These are phyloP conservation scores for Branchinecta lindahli DNA, from an alignment of 1,140 invertebrate genomes.

Conservation along the genomic window DNA sequence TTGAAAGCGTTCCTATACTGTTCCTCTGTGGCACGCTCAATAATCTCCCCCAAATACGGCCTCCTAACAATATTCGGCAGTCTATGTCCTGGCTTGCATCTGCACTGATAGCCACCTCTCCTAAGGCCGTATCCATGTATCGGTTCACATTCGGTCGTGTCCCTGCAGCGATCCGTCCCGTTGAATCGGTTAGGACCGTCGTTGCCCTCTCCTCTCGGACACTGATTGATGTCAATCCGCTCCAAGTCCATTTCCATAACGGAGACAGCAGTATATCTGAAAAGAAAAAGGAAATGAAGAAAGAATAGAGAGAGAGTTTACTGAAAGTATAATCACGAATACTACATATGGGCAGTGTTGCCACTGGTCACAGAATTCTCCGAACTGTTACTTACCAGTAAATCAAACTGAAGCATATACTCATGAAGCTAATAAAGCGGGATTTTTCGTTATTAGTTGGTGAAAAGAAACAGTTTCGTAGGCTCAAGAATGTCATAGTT, in stretches of 20 bases:
- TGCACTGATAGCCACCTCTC: conserved; percentile 87
- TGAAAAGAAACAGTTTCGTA: no score
- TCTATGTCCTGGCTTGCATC: conserved; percentile 74
- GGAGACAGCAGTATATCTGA: conserved; percentile 74
- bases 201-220: conserved; percentile 74
- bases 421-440: no score
- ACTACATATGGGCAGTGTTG: conserved; percentile 14
- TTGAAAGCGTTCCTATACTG: conserved; percentile 86
- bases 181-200: conserved; percentile 73
- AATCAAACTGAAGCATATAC: no score
- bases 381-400: no score
- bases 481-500: no score
- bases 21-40: conserved; percentile 77
- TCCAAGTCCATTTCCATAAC: conserved; percentile 95
- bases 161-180: conserved; percentile 77
- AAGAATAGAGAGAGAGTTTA: background rate
- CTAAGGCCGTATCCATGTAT: conserved; percentile 87
- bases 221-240: conserved; percentile 94
- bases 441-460: no score
- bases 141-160: conserved; percentile 94
- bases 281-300: conserved; percentile 22
- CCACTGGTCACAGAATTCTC: no score
- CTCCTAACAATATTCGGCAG: conserved; percentile 68
- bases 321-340: conserved; percentile 13
- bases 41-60: conserved; percentile 79